Percentiles rank a stretch among this genome's conserved stretches.
Conservation (phyloP, 2,888 invertebrate genomes). For the Meandrusa payeni region DNA sequence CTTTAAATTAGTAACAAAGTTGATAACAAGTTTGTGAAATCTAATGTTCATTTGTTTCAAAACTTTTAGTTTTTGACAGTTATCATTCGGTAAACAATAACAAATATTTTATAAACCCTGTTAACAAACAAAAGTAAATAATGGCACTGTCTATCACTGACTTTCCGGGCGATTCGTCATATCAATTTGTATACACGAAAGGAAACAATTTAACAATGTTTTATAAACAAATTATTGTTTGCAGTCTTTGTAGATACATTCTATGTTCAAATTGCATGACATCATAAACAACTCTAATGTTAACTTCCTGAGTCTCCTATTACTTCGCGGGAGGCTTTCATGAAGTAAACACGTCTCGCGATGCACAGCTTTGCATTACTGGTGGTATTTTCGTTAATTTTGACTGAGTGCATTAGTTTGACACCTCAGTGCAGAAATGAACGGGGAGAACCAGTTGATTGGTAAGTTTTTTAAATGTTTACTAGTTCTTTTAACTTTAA, state of each 20-base stretch:
- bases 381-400: constrained; percentile 43
- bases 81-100: constrained; percentile 19
- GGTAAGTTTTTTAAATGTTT: constrained; percentile 78
- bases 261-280: constrained; percentile 45
- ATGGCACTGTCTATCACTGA: constrained; percentile 11
- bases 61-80: constrained; percentile 5
- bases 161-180: constrained; percentile 18
- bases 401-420: constrained; percentile 43
- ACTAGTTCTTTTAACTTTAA: background rate
- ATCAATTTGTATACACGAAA: constrained; percentile 27
- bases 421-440: constrained; percentile 81
- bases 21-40: no score
- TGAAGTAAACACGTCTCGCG: constrained; percentile 42
- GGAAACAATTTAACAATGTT: constrained; percentile 34
- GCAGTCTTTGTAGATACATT: constrained; percentile 37
- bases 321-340: constrained; percentile 44
- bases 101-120: background rate
- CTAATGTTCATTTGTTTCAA: background rate
- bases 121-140: constrained; percentile 14
- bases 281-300: constrained; percentile 48
- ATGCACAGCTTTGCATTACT: constrained; percentile 41
- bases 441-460: constrained; percentile 84
- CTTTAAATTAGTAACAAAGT: no score
- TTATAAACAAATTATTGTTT: constrained; percentile 61
- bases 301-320: constrained; percentile 55